Conservation (phyloP, 2,113 vertebrate genomes). For the Oncorhynchus tshawytscha region DNA sequence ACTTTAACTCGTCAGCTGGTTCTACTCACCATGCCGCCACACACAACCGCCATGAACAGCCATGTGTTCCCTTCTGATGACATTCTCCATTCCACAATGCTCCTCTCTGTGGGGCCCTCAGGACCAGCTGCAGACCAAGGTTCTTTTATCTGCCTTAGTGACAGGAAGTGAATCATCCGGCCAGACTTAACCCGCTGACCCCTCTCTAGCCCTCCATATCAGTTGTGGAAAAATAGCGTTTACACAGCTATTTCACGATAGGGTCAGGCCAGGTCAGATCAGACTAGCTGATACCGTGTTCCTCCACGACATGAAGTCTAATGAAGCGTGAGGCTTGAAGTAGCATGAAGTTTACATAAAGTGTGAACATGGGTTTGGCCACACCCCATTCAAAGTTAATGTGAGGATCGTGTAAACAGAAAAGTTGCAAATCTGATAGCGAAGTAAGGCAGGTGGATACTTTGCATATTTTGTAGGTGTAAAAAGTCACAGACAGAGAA, state of each 20-base stretch:
- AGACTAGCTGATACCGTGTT: conserved; percentile 25
- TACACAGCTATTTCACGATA: conserved; percentile 26
- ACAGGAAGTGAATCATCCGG: conserved; percentile 67
- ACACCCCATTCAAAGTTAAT: too few relatives aligned
- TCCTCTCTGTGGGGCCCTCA: conserved; percentile 53
- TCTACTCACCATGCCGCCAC: conserved; percentile 20
- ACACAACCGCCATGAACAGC: conserved; percentile 39
- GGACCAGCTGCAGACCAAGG: conserved; percentile 56
- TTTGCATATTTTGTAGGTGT: too few relatives aligned
- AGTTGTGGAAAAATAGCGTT: conserved; percentile 30
- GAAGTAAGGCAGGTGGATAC: too few relatives aligned
- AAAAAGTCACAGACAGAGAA: too few relatives aligned
- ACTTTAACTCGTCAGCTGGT: not conserved
- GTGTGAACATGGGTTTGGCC: too few relatives aligned
- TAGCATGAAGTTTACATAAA: too few relatives aligned
- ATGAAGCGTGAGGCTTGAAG: not conserved
- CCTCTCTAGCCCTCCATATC: conserved; percentile 16
- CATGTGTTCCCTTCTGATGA: conserved; percentile 24
- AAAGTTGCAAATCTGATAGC: too few relatives aligned
- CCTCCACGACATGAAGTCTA: conserved; percentile 25
- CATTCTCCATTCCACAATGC: conserved; percentile 51
- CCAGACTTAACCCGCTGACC: conserved; percentile 59
- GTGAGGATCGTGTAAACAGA: too few relatives aligned
- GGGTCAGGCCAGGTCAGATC: not conserved
- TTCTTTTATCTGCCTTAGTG: conserved; percentile 45